Evolutionary conservation across 2,113 vertebrate species (phyloP), one percentile per base, ranked within the genome.

Genomic region (Salvelinus sp.): DNA sequence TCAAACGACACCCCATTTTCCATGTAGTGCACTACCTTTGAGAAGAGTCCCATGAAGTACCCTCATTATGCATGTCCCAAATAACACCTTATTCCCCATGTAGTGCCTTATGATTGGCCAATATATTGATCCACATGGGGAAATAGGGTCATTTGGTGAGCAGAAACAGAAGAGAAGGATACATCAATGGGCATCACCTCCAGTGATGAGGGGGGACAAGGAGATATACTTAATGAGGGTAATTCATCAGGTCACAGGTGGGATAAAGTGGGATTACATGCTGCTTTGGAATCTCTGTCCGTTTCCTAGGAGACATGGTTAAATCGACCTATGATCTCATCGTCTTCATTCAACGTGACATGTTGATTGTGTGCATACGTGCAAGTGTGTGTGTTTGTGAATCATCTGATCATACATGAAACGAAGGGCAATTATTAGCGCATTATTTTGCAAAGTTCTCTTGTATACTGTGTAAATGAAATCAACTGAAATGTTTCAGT

Each of bases 401-500:
- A 16, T 67, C 25, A 30, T 30, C 6, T 67, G 28, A 14, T 30
- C 18, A 27, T 10, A n/a, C 60, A 22, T 3, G n/a, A 63, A 23
- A 63, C 23, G 22, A 63, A 33, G 33, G 33, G 33, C 9, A 44
- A 44, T 44, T 44, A 44, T 44, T 12, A 12, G 9, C 0, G 0
- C 18, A 20, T 60, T 60, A 60, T n/a, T n/a, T n/a, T 60, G 57
- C 57, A 4, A 60, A n/a, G 57, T 18, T 18, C 18, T 20, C 57
- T 2, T 16, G 13, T 20, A 18, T 20, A 20, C 20, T 33, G 64
- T 78, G 58, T 77, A 69, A 82, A 77, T 66, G 27, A 74, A 82
- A 78, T 82, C 63, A 71, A 75, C 83, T 77, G 83, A 71, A 75
- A 84, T 77, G 83, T 86, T 82, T 82, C 57, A 60, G 76, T 81